Percentiles rank a stretch among this genome's conserved stretches.
These are phyloP conservation scores for Philonicus albiceps DNA, from an alignment of 2,888 invertebrate genomes.

Conservation along the genomic window DNA sequence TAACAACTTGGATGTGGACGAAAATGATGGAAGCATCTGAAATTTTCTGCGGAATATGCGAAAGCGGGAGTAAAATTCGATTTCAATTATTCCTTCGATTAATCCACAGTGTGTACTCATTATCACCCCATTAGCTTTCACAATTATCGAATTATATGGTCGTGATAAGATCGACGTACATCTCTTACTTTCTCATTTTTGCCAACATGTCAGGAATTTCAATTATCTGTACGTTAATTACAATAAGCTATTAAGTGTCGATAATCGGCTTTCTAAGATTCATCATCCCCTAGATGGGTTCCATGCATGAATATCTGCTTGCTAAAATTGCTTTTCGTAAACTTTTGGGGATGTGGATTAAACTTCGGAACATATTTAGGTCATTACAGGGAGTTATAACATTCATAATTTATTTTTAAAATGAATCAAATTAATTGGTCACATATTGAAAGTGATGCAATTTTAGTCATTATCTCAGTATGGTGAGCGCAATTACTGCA, in stretches of 20 bases:
- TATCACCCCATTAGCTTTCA: conserved; percentile 4
- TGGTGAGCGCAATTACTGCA: background rate
- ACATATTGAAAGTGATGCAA: background rate
- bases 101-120: background rate
- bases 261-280: background rate
- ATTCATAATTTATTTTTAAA: background rate
- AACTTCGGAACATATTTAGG: background rate
- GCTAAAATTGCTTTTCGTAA: background rate
- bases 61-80: background rate
- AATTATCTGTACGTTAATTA: conserved; percentile 2
- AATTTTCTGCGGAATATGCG: background rate
- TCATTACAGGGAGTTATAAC: background rate
- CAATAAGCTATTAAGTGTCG: background rate
- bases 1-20: background rate
- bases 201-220: conserved; percentile 5
- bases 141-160: background rate
- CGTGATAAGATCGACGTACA: background rate
- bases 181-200: background rate
- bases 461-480: background rate
- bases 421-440: background rate
- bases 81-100: conserved; percentile 2
- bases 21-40: background rate
- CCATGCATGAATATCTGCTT: background rate
- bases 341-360: background rate
- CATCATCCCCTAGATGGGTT: background rate